Base-by-base conservation (phyloP, 2,113 vertebrate genomes). In the Alexandromys fortis region DNA sequence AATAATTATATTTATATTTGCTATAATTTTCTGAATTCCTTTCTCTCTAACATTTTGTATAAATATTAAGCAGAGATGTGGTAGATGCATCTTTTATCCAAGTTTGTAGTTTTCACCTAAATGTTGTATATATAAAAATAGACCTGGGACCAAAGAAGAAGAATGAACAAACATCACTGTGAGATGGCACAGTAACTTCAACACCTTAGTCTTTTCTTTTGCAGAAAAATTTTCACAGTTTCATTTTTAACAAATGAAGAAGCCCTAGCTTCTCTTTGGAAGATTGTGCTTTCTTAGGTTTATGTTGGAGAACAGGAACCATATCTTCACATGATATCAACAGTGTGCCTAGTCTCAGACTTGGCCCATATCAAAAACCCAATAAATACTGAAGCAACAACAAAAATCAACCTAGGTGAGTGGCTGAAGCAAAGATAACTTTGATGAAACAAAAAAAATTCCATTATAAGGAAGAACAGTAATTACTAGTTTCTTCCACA, bases 341-440 rank as follows among this genome's bases (percentile, higher is more conserved):
- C 13, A 58, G 42, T 65, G 72, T 83, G 2, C 7, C 13, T 30
- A 61, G 7, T 12, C 65, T 55, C 63, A 45, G 5, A 3, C 19
- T 3, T 72, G 6, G 2, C 1, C 19, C 17, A 68, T 9, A 93
- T 19, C 4, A 45, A 10, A 26, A 68, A 35, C 3, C 63, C 38
- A 94, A 52, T 65, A 92, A 92, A 73, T 87, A 77, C 49, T 76
- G 13, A 94, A 61, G 11, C 49, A 61, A 88, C 9, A 63, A 79
- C 22, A 94, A 9, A 67, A 79, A 47, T 33, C 65, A 92, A 90
- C 30, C 1, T 7, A 65, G 38, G 68, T 68, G 45, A 63, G 8
- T 4, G 30, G 8, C 11, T 79, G 30, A 88, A 42, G 47, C 49
- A 91, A 89, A 88, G 68, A 8, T 93, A 72, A 2, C 89, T 24